Conservation (phyloP, 2,888 invertebrate species). For the Athetis lepigone region DNA sequence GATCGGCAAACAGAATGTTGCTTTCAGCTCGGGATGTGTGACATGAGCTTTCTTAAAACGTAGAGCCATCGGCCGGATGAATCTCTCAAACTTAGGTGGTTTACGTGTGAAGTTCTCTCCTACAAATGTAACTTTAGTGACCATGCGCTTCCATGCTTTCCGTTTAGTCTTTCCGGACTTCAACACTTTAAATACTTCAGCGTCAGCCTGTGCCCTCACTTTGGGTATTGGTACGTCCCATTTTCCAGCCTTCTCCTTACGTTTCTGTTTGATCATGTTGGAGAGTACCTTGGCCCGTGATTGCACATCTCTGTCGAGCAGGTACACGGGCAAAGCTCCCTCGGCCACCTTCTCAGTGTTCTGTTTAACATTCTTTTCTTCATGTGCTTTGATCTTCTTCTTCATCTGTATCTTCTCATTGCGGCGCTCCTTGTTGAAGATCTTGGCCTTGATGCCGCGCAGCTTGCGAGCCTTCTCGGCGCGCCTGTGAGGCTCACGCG, state of each 20-base stretch:
- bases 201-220: slow-evolving; percentile 98
- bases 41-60: slow-evolving; percentile 99
- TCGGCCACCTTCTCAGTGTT: slow-evolving; percentile 96
- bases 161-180: slow-evolving; percentile 97
- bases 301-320: slow-evolving; percentile 99
- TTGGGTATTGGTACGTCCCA: slow-evolving; percentile 99
- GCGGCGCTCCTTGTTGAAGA: slow-evolving; percentile 98
- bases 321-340: slow-evolving; percentile 98
- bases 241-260: slow-evolving; percentile 99
- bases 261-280: slow-evolving; percentile 99
- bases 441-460: slow-evolving; percentile 98
- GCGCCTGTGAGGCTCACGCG: slow-evolving; percentile 97
- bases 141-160: slow-evolving; percentile 99
- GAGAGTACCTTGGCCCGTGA: slow-evolving; percentile 98
- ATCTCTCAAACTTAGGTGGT: slow-evolving; percentile 99
- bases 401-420: slow-evolving; percentile 99
- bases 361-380: slow-evolving; percentile 97
- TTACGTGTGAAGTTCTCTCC: slow-evolving; percentile 99
- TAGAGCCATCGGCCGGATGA: slow-evolving; percentile 99
- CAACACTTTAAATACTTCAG: slow-evolving; percentile 98
- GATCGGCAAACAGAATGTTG: slow-evolving; percentile 99
- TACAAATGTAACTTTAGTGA: slow-evolving; percentile 99
- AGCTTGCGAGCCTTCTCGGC: slow-evolving; percentile 97
- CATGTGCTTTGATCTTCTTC: slow-evolving; percentile 99
- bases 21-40: slow-evolving; percentile 99